Base-by-base conservation (phyloP, 2,113 vertebrate genomes). In the Vireo altiloquus region DNA sequence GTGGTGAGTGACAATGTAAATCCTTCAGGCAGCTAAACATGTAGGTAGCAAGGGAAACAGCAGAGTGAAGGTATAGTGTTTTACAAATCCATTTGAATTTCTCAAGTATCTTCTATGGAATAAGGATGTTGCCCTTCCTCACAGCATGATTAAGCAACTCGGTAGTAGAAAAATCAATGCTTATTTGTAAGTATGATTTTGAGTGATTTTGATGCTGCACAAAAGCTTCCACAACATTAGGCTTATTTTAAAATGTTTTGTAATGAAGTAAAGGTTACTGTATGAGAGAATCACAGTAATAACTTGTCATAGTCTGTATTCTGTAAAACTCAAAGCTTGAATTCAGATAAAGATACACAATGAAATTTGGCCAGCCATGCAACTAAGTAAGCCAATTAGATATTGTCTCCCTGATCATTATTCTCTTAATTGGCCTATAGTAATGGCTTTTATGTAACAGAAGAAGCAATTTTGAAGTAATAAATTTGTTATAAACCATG, bases 181-280 rank as follows among this genome's bases (percentile, higher is more conserved):
- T 80, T 84, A 59, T 74, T 65, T 76, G 25, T 2, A 1, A 46
- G 10, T 6, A 25, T 18, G 15, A 53, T 49, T 57, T 65, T 57
- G 15, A 76, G 15, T 69, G 37, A 69, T 77, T 90, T 85, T 80
- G 33, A 68, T 28, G 22, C 61, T 60, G 14, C 15, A 40, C 27
- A 8, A 80, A 76, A 47, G 3, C 21, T 49, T 54, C 10, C 15
- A 69, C 6, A 30, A 40, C 0, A 0, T 53, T 54, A 44, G 7
- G 15, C 25, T 81, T 12, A 33, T 44, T 91, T 87, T 15, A 30
- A 66, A 89, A 66, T 49, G 13, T 28, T 91, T 77, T 66, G 69
- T 81, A 94, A 75, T 35, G 13, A 87, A 61, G 12, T 56, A 27
- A 37, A 69, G 24, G 14, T 66, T 74, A 46, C 15, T 42, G 4